These are phyloP conservation scores for Hymenochirus boettgeri DNA, from an alignment of 2,113 vertebrate species.

Conservation along the genomic window DNA sequence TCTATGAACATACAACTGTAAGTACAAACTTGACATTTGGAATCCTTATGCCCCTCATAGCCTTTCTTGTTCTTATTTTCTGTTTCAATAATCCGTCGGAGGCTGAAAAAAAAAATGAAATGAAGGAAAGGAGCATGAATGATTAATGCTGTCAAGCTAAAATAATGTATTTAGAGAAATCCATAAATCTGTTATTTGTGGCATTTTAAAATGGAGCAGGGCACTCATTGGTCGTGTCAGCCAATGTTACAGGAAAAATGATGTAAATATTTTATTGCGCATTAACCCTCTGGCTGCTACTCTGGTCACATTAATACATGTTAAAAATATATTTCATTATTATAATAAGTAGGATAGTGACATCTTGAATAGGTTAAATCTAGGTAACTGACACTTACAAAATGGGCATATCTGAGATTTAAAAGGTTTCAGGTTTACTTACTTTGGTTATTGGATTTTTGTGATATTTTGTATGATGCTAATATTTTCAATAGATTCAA, in stretches of 20 bases:
- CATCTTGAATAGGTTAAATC: not conserved
- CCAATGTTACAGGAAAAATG: constrained; percentile 64
- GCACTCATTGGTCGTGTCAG: constrained; percentile 58
- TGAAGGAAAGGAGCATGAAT: constrained; percentile 92
- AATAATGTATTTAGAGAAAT: constrained; percentile 95
- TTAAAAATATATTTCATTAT: not conserved
- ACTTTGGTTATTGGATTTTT: not conserved
- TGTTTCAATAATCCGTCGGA: constrained; percentile 98
- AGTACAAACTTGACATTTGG: constrained; percentile 99
- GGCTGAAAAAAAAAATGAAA: constrained; percentile 69
- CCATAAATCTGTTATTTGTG: constrained; percentile 97
- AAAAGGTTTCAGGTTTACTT: not conserved
- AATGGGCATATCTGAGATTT: not conserved
- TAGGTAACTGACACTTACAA: not conserved
- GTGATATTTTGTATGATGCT: too few species aligned
- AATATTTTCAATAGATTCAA: too few species aligned
- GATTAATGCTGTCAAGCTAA: constrained; percentile 99
- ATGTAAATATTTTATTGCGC: constrained; percentile 33
- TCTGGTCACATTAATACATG: constrained; percentile 44
- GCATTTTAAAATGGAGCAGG: constrained; percentile 86
- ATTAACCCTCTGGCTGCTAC: constrained; percentile 46
- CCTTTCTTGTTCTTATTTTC: constrained; percentile 93
- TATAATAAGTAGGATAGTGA: not conserved
- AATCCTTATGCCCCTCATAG: constrained; percentile 91
- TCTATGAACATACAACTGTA: constrained; percentile 89